These are phyloP conservation scores for Cheumatopsyche charites DNA, from an alignment of 1,140 invertebrate genomes.

Conservation along the genomic window DNA sequence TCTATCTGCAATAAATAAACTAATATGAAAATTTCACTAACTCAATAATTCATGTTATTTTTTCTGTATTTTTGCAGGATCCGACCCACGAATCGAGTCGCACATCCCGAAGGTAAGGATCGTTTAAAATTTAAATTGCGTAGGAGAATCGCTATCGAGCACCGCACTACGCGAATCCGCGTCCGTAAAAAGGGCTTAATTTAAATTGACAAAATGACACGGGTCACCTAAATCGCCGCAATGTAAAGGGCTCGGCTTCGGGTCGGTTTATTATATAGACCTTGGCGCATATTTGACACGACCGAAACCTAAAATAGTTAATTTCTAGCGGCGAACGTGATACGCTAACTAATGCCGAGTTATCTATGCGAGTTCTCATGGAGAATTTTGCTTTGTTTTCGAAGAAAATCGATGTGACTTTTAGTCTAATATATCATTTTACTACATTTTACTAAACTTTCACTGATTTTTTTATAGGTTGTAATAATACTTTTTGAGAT, in stretches of 20 bases:
- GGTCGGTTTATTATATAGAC: slow-evolving; percentile 1
- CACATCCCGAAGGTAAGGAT: background rate
- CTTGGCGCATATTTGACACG: background rate
- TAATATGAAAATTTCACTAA: no score
- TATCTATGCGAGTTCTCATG: background rate
- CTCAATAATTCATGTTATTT: no score
- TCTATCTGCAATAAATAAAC: no score
- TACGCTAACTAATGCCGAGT: background rate
- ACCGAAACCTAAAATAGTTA: slow-evolving; percentile 13
- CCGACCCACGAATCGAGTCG: background rate
- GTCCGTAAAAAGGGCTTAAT: slow-evolving; percentile 2
- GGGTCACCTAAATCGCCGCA: slow-evolving; percentile 14
- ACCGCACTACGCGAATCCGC: slow-evolving; percentile 1
- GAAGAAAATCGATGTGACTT: no score
- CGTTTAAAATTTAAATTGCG: background rate
- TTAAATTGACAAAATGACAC: slow-evolving; percentile 22
- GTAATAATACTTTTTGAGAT: no score
- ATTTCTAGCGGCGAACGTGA: background rate
- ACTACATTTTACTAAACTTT: no score
- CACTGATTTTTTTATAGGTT: no score
- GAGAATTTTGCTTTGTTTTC: no score
- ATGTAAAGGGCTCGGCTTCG: background rate
- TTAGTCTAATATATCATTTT: no score
- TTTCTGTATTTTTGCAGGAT: no score
- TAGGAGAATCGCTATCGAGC: background rate